Evolutionary conservation across 1,140 invertebrate species (phyloP), one percentile per base, ranked within the genome.

Genomic region (Achroia grisella): DNA sequence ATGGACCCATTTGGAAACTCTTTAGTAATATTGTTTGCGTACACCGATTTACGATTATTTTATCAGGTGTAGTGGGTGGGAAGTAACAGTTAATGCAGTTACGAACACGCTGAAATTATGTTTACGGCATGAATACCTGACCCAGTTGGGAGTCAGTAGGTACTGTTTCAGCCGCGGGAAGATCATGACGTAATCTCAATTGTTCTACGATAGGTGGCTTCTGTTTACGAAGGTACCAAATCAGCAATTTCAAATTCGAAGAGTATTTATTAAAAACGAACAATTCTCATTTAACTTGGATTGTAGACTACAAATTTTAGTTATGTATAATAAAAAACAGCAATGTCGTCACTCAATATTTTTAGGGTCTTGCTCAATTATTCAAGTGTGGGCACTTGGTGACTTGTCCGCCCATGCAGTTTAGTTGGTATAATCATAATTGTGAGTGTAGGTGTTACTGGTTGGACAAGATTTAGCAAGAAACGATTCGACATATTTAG

Each of bases 71-170:
- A 33, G 46, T 54, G 43, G 44, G 56, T 37, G 34, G 46, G 11
- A 52, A 46, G 33, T 44, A 10, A 42, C 40, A 54, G 62, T 50
- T 56, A 50, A 47, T 56, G 54, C 32, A 53, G 42, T 45, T 48
- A 44, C 49, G 27, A 47, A 47, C 12, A 35, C 32, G n/a, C 52
- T 56, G 55, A 68, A 61, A 39, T 61, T 52, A 69, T 68, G 66
- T 71, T 72, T 72, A 78, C 64, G 56, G 62, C 56, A 65, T 56
- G 55, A 58, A 65, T 71, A 71, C 66, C 68, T 76, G 77, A 76
- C 77, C 77, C 57, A 84, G 47, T 76, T 84, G 71, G 54, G 72
- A 51, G n/a, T 56, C 53, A 63, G 54, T 45, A 39, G 43, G 40
- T 50, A 48, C 58, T 58, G 63, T 65, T 71, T 75, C 58, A 70